These are phyloP conservation scores for Leptodactylus fuscus DNA, from an alignment of 2,113 vertebrate genomes.

Conservation along the genomic window DNA sequence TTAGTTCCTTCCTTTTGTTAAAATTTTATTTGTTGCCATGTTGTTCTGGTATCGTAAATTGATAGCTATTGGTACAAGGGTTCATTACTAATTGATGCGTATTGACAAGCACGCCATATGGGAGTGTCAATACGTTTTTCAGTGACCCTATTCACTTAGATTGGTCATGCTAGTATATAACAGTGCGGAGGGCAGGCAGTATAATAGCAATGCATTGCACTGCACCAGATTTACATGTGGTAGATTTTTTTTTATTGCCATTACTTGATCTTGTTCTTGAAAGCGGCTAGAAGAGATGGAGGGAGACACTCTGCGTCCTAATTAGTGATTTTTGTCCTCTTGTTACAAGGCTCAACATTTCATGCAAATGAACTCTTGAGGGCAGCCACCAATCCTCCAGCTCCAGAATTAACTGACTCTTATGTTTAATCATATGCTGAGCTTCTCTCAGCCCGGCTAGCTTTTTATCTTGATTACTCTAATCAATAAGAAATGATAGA, in stretches of 20 bases:
- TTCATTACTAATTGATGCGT: too few relatives aligned
- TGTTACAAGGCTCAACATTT: conserved; percentile 86
- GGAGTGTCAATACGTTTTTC: not conserved
- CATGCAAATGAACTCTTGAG: conserved; percentile 94
- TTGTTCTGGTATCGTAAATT: too few relatives aligned
- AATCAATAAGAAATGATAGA: conserved; percentile 89
- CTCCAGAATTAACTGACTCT: conserved; percentile 90
- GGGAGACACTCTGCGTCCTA: conserved; percentile 86
- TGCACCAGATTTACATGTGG: conserved; percentile 74
- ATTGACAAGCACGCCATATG: too few relatives aligned
- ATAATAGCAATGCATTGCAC: conserved; percentile 59
- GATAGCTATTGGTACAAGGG: too few relatives aligned
- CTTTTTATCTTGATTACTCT: conserved; percentile 89
- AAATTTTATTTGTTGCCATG: not conserved
- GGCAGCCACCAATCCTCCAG: conserved; percentile 82
- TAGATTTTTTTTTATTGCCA: conserved; percentile 47
- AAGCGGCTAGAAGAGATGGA: conserved; percentile 83
- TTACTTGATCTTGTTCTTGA: conserved; percentile 73
- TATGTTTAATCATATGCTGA: conserved; percentile 89
- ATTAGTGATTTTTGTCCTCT: conserved; percentile 98
- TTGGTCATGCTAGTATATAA: not conserved
- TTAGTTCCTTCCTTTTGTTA: not conserved
- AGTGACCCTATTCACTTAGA: not conserved
- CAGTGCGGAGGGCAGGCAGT: not conserved
- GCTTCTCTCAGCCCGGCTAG: conserved; percentile 83